phyloP scores from a whole-genome alignment of 2,797 vertebrate species.

The Catamblyrhynchus diadema region DNA sequence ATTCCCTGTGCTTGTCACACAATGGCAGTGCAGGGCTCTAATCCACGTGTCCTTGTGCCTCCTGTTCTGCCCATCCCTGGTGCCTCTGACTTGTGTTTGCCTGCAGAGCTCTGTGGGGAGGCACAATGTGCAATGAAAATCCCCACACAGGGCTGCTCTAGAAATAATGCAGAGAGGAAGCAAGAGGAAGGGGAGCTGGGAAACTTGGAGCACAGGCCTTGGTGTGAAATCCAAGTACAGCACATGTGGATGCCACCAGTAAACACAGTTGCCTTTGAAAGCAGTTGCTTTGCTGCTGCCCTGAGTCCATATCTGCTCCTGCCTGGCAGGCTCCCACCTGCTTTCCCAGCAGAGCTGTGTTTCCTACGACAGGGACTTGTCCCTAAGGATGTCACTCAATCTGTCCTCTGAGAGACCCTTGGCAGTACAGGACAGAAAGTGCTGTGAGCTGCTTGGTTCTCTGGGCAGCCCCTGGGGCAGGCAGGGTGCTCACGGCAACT shows the following conservation, averaged over 20 bases:
- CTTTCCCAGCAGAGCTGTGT: not conserved
- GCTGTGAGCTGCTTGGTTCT: not conserved
- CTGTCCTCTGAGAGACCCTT: not conserved
- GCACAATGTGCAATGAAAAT: rapidly evolving
- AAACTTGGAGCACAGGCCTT: not conserved
- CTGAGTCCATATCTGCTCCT: not conserved
- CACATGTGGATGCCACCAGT: rapidly evolving
- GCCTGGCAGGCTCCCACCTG: rapidly evolving
- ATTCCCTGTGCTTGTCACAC: not conserved
- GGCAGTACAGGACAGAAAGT: not conserved
- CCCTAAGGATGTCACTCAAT: rapidly evolving
- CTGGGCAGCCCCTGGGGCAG: rapidly evolving
- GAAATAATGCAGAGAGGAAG: not conserved
- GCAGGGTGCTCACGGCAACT: not conserved
- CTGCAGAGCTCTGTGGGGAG: not conserved
- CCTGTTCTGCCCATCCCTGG: not conserved
- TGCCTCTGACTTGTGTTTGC: not conserved
- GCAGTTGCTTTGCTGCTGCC: rapidly evolving
- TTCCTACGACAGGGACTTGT: rapidly evolving
- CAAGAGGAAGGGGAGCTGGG: not conserved
- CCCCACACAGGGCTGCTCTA: not conserved
- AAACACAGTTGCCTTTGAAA: rapidly evolving
- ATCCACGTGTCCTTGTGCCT: not conserved
- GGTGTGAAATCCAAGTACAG: not conserved
- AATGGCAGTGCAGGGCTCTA: not conserved